Evolutionary conservation across 2,888 invertebrate species (phyloP), one percentile per base, ranked within the genome.

Genomic region (Candidula unifasciata): DNA sequence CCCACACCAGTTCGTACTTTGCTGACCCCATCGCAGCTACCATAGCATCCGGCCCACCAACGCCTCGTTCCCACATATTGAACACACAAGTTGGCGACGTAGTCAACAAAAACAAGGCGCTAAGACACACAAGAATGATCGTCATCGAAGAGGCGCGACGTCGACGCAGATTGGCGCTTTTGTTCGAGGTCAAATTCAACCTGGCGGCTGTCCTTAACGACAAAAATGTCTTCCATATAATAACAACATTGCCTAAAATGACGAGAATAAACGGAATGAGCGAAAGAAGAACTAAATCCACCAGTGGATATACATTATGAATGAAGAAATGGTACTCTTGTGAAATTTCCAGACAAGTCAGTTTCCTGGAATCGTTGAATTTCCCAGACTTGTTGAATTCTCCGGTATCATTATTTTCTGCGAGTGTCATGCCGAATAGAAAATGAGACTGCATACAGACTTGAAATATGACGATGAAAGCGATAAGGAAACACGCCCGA

Each of bases 181-280:
- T 73, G n/a, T 44, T 30, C 0, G 82, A 84, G 13, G 83, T 71
- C 24, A 81, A 37, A 24, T 76, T 83, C 24, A 87, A 68, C 24
- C 81, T 66, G 6, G 66, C 64, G 0, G 87, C 87, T 27, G 87
- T 85, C 33, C 78, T 84, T 37, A 86, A 85, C 10, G 88, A 90
- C 37, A 88, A 60, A 10, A 88, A 74, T 24, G 91, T 87, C 84
- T 89, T 90, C 71, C 87, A 85, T 3, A 91, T 80, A 68, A 91
- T 91, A 21, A 89, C 86, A 30, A 82, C 30, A 84, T 91, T 92
- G 6, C 90, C 91, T n/a, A 89, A 60, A 5, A 91, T 83, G 35
- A 92, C 87, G 10, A 90, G 85, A 33, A 86, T 27, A 64, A 89
- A 91, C 8, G 92, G 92, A 27, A 91, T 76, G 3, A 90, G 79